Conservation (phyloP, 1,140 invertebrate genomes). For the Galleria mellonella region DNA sequence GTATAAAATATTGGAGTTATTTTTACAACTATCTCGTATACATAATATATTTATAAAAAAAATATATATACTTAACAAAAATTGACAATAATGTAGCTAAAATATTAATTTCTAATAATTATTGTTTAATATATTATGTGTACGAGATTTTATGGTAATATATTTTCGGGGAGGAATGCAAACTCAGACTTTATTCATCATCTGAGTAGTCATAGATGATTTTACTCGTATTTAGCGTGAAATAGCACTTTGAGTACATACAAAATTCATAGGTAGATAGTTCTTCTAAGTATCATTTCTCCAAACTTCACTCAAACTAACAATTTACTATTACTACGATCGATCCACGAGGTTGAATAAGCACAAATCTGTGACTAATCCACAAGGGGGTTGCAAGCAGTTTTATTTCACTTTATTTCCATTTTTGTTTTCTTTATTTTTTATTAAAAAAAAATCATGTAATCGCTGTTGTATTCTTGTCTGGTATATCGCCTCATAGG, state of each 20-base stretch:
- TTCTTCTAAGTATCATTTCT: neutral
- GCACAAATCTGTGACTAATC: conserved; percentile 11
- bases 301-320: conserved; percentile 7
- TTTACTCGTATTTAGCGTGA: conserved; percentile 6
- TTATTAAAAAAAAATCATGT: neutral
- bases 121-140: no score
- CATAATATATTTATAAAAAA: no score
- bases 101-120: no score
- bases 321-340: neutral
- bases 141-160: neutral
- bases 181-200: conserved; percentile 2
- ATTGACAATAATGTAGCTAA: no score
- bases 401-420: conserved; percentile 6
- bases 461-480: conserved; percentile 13
- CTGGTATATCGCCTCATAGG: conserved; percentile 2
- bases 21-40: no score
- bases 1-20: neutral
- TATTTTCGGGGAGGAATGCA: neutral
- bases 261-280: conserved; percentile 6
- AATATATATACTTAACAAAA: no score
- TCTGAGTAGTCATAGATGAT: conserved; percentile 4
- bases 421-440: conserved; percentile 1
- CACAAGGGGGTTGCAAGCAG: neutral
- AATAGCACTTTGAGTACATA: conserved; percentile 2
- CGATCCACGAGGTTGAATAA: conserved; percentile 3